phyloP scores from a whole-genome alignment of 2,888 invertebrate genomes.

The Liposcelis brunnea region DNA sequence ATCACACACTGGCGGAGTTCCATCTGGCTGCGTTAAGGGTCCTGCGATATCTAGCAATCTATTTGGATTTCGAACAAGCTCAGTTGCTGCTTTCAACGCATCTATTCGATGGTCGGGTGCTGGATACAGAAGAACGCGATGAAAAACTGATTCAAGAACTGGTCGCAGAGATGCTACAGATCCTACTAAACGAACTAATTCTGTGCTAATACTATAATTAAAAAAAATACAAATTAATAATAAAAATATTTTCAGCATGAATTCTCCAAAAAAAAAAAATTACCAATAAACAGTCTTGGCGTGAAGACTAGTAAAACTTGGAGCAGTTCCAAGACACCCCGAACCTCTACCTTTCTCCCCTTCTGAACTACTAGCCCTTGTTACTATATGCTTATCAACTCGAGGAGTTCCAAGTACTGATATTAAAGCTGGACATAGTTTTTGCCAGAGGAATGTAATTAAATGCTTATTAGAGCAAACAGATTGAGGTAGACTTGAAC shows the following conservation, averaged over 20 bases:
- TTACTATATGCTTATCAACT: conserved; percentile 60
- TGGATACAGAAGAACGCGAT: conserved; percentile 79
- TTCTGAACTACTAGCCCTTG: conserved; percentile 23
- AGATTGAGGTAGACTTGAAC: conserved; percentile 64
- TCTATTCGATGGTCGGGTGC: conserved; percentile 71
- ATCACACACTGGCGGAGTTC: conserved; percentile 44
- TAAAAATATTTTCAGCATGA: neutral
- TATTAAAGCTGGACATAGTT: conserved; percentile 77
- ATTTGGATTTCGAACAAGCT: conserved; percentile 57
- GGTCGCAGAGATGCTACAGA: conserved; percentile 73
- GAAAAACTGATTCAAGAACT: conserved; percentile 82
- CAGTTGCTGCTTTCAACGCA: conserved; percentile 55
- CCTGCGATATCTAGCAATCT: conserved; percentile 57
- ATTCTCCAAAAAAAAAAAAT: conserved; percentile 10
- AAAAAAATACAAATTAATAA: conserved; percentile 16
- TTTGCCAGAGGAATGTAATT: conserved; percentile 80
- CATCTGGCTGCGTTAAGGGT: conserved; percentile 38
- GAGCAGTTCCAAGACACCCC: conserved; percentile 50
- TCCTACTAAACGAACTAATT: conserved; percentile 74
- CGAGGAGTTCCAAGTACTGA: conserved; percentile 77
- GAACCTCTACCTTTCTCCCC: conserved; percentile 42
- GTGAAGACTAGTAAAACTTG: conserved; percentile 64
- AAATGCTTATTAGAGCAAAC: conserved; percentile 73
- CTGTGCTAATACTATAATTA: conserved; percentile 61
- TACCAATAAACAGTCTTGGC: conserved; percentile 80